Base-by-base conservation (phyloP, 2,797 vertebrate species). In the Sebastes taczanowskii region DNA sequence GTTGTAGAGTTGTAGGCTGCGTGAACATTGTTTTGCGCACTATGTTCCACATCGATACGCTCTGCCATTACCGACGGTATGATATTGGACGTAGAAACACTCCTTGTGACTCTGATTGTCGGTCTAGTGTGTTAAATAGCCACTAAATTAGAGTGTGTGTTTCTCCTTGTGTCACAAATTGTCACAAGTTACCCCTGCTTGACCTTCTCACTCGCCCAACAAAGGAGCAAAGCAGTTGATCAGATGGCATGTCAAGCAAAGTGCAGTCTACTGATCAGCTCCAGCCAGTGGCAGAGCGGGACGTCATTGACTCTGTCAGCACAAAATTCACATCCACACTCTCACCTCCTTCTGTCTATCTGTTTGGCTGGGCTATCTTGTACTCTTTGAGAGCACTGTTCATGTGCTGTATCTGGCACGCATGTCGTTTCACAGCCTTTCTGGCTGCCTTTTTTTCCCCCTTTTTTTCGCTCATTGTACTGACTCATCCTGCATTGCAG, bases 401-500 rank as follows among this genome's bases (percentile, higher is more conserved):
- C 22, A 35, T 67, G 61, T 72, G 61, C 42, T 72, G 58, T 84
- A 46, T 88, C 56, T 87, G 71, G 71, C 84, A 52, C 84, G 77
- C 5, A 2, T 68, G 70, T 69, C 52, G 42, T 64, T 80, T 78
- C 78, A 72, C 83, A 88, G 75, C 23, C 14, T 86, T 86, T 78
- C 52, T 71, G 25, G 46, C 72, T 73, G n/a, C 64, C 16, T 68
- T 62, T 64, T 27, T 8, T 14, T 16, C 6, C 38, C 42, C n/a
- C 25, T 35, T 1, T 58, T 80, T 70, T 78, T 38, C 62, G 25
- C 63, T 72, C 9, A 3, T 71, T 52, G n/a, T 61, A 65, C 77
- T 83, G 85, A 82, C 73, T 77, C 78, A 72, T 65, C 16, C 92
- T 90, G 90, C 91, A 94, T 89, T 95, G 94, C 92, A 93, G 92